These are phyloP conservation scores for Mantis religiosa DNA, from an alignment of 2,888 invertebrate species.

Conservation along the genomic window DNA sequence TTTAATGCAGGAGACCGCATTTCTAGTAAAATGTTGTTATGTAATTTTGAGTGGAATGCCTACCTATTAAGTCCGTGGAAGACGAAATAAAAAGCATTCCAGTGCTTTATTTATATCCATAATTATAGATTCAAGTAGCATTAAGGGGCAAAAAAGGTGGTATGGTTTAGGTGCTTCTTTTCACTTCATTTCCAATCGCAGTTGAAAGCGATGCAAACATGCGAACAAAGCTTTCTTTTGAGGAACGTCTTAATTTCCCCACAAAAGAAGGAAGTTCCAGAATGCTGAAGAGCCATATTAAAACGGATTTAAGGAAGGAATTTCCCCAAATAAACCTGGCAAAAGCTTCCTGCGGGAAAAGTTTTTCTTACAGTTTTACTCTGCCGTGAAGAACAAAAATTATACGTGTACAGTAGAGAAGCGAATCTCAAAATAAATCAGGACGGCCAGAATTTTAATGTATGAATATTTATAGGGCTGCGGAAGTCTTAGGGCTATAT, in stretches of 20 bases:
- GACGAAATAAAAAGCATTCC: no score
- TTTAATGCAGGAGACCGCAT: no score
- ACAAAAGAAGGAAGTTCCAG: neutral
- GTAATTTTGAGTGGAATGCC: no score
- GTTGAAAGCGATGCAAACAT: no score
- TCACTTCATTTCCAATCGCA: no score
- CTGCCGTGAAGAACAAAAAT: neutral
- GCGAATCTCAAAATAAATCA: conserved; percentile 13
- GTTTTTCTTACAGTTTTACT: neutral
- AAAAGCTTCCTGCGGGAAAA: neutral
- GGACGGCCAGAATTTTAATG: conserved; percentile 3
- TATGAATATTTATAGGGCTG: conserved; percentile 14
- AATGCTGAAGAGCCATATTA: neutral
- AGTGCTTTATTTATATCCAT: no score
- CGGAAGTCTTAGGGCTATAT: neutral
- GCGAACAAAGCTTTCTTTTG: neutral
- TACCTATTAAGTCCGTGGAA: no score
- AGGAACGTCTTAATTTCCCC: neutral
- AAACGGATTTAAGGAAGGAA: neutral
- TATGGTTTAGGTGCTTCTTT: no score
- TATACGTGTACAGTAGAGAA: conserved; percentile 1
- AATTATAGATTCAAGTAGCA: no score
- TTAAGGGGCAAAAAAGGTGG: no score
- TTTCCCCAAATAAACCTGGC: neutral
- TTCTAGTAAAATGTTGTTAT: no score